Percentiles rank a stretch among this genome's conserved stretches.
Evolutionary conservation across 2,888 invertebrate species (phyloP).

Genomic region (Chrysotoxum bicinctum): DNA sequence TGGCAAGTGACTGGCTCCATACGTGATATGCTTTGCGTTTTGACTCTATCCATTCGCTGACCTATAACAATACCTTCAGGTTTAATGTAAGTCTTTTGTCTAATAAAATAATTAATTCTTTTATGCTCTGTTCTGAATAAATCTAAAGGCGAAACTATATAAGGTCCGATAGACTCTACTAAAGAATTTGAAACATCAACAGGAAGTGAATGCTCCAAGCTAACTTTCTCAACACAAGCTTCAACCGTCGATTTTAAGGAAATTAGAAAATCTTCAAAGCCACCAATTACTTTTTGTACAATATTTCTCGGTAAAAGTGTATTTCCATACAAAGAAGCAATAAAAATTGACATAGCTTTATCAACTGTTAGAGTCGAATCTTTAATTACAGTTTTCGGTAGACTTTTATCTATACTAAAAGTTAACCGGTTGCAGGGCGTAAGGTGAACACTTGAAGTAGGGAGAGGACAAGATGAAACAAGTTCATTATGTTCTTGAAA

Average conservation of each 20-base stretch:
- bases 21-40: not conserved
- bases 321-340: too few species aligned
- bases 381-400: not conserved
- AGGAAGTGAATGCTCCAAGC: not conserved
- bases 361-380: not conserved
- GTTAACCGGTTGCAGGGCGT: not conserved
- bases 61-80: too few species aligned
- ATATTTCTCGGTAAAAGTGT: too few species aligned
- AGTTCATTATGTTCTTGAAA: not conserved
- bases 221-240: too few species aligned
- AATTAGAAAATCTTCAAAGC: not conserved
- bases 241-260: not conserved
- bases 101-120: conserved; percentile 10
- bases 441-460: not conserved
- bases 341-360: too few species aligned
- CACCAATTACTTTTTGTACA: too few species aligned
- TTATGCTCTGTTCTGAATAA: not conserved
- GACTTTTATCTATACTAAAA: not conserved
- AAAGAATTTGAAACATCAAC: not conserved
- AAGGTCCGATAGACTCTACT: not conserved
- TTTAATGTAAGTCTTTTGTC: too few species aligned
- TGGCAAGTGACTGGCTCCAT: not conserved
- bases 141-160: not conserved
- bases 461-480: not conserved
- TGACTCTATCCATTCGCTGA: too few species aligned